Evolutionary conservation across 2,888 invertebrate genomes (phyloP).

Genomic region (Trimorus sp.): DNA sequence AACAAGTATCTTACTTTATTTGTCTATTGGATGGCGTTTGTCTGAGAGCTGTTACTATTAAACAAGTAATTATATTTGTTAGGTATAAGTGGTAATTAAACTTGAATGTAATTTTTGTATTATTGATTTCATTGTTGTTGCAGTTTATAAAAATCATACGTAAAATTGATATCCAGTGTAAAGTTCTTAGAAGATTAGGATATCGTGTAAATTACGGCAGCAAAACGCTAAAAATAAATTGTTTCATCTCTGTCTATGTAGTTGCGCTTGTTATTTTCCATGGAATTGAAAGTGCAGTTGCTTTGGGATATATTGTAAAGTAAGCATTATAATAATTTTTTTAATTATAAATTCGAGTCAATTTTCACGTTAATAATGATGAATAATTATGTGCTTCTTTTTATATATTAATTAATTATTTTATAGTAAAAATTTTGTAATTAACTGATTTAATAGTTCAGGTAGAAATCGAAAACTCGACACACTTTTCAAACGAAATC

Average conservation of each 20-base stretch:
- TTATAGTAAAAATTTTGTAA: not conserved
- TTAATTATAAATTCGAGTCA: too few relatives aligned
- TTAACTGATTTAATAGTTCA: not conserved
- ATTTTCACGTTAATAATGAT: not conserved
- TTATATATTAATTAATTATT: too few relatives aligned
- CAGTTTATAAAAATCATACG: conserved; percentile 17
- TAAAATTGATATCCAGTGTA: conserved; percentile 6
- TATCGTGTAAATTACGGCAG: conserved; percentile 3
- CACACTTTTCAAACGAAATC: not conserved
- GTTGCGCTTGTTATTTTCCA: not conserved
- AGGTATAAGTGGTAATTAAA: too few relatives aligned
- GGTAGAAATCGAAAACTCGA: not conserved
- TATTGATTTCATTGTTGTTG: not conserved
- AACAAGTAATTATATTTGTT: too few relatives aligned
- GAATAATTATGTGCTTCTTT: too few relatives aligned
- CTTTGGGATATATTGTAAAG: not conserved
- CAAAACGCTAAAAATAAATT: conserved; percentile 6
- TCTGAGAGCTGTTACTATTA: conserved; percentile 8
- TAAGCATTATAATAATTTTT: conserved; percentile 2
- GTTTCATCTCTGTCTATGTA: conserved; percentile 4
- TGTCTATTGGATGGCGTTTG: conserved; percentile 14
- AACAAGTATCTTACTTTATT: conserved; percentile 4
- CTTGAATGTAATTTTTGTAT: too few relatives aligned
- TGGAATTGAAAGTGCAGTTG: not conserved
- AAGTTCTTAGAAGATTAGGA: conserved; percentile 7